These are phyloP conservation scores for Nasonia vitripennis DNA, from an alignment of 1,140 invertebrate species.

Conservation along the genomic window DNA sequence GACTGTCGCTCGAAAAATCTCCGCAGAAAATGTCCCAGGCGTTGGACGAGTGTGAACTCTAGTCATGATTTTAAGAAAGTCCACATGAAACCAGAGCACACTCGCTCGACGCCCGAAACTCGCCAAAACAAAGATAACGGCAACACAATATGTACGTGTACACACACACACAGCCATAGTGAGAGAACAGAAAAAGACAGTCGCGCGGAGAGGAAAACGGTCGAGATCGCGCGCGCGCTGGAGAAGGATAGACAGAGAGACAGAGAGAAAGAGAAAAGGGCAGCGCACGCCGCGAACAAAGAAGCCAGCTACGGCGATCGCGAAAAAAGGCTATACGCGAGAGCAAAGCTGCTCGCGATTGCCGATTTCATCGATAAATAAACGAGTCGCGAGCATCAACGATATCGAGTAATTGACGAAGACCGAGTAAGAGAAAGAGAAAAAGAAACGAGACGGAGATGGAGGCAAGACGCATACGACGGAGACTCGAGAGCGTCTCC, in stretches of 20 bases:
- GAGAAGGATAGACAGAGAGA: neutral
- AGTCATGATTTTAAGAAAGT: slow-evolving; percentile 65
- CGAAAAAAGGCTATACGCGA: neutral
- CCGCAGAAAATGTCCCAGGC: slow-evolving; percentile 61
- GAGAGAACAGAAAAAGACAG: neutral
- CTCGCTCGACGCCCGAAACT: slow-evolving; percentile 62
- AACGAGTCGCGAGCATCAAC: neutral
- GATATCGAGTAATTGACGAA: neutral
- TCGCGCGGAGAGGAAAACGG: neutral
- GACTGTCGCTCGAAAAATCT: slow-evolving; percentile 11
- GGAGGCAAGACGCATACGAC: neutral
- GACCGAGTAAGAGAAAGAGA: neutral
- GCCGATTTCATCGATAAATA: neutral
- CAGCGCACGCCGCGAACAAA: slow-evolving; percentile 1
- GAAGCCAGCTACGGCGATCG: neutral
- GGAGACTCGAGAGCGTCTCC: neutral
- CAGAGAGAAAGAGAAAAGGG: neutral
- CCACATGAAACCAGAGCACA: slow-evolving; percentile 70
- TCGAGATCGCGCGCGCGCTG: neutral
- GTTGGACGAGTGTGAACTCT: slow-evolving; percentile 72
- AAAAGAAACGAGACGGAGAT: neutral
- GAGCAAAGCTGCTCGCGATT: neutral
- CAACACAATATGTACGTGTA: neutral
- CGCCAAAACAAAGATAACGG: slow-evolving; percentile 39
- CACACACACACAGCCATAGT: neutral